Base-by-base conservation (phyloP, 2,888 invertebrate genomes). In the Ormyrus rosae region DNA sequence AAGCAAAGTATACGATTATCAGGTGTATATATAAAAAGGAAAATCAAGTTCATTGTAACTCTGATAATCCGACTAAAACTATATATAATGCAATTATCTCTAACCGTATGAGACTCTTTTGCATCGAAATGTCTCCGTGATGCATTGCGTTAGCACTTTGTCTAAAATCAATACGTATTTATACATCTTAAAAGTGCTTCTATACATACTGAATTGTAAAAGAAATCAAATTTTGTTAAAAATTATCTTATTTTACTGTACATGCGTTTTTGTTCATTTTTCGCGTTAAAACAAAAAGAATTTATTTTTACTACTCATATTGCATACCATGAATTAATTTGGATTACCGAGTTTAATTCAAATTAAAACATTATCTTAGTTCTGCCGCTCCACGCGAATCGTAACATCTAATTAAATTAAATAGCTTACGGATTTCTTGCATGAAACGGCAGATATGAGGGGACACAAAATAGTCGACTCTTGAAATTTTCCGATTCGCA, bases 1-100 rank as follows among this genome's bases (percentile, higher is more conserved):
- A 83, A 79, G 78, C 83, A 82, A 69, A 61, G 71, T 53, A 70
- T 77, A 81, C 58, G 76, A 65, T 78, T 74, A 74, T 60, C 48
- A 71, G 70, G 53, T 67, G 51, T 68, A 50, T 78, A n/a, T 67
- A 64, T 56, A 64, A 67, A 69, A 70, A 80, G 45, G 71, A 61
- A 58, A 77, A 64, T 51, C 46, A 75, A 63, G 72, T 77, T 72
- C 67, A 56, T 72, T 63, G 11, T 77, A 68, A 77, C 70, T 79
- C n/a, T 77, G 63, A 76, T 68, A 63, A 68, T 76, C 19, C 53
- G 53, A 80, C 68, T 70, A 80, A 65, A 75, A 61, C 75, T 76
- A 79, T 58, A 56, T 46, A 58, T 48, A 50, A 81, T 56, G 60
- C 34, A 34, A 34, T 34, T 34, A 81, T 76, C 56, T 65, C 60